Base-by-base conservation (phyloP, 2,113 vertebrate species). In the Cettia cetti region DNA sequence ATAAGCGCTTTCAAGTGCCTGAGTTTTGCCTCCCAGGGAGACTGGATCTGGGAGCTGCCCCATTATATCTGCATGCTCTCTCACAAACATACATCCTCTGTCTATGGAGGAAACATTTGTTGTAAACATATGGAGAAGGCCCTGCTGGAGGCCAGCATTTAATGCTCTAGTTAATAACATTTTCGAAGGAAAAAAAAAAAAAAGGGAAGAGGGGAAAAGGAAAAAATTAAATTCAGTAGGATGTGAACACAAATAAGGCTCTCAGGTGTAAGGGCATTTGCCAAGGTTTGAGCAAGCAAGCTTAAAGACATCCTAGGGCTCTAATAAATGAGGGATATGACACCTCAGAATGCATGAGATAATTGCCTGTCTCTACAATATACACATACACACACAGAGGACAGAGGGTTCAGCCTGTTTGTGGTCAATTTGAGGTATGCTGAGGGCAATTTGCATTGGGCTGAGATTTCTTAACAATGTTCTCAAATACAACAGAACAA, bases 161-260 rank as follows among this genome's bases (percentile, higher is more conserved):
- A 98, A 98, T 97, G 98, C 98, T 98, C 97, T 94, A 98, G 97
- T 98, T 98, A 98, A 98, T 97, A 97, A 89, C 78, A 88, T 94
- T 95, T 97, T 92, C 1, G 1, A 92, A 86, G 28, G 4, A 27
- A 47, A 56, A 54, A 40, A 80, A 60, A 60, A 23, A 54, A 47
- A 45, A 47, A 23, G 19, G 17, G 13, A 45, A 3, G 12, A 6
- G 7, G 6, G 6, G 9, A 4, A 2, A 26, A 6, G 4, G 5
- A 14, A 15, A 18, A 71, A 66, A 95, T 47, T 91, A 83, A 75
- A 94, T 85, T 76, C 75, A 61, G 47, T 94, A 44, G 76, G 27
- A 95, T 59, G 16, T 54, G 90, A 90, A 89, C 40, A 90, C 42
- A 92, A 88, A 86, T 14, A 5, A 54, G 15, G 53, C 65, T 93